phyloP scores from a whole-genome alignment of 2,113 vertebrate species.

The Microcebus griseorufus region DNA sequence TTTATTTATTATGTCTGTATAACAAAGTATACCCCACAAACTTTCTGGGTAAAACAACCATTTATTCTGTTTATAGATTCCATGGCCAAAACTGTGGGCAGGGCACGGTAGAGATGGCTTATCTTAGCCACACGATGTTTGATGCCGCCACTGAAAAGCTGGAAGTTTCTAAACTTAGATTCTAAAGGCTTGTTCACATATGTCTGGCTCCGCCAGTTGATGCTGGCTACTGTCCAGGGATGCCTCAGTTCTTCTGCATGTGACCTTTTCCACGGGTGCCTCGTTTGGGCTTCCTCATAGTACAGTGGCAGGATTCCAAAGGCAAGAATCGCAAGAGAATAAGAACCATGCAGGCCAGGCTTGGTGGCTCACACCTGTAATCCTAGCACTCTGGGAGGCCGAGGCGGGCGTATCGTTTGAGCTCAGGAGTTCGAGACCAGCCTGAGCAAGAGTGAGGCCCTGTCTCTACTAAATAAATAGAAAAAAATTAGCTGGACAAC shows the following conservation, averaged over 20 bases:
- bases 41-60: neutral
- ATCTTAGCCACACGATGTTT: neutral
- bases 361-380: too few relatives aligned
- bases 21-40: neutral
- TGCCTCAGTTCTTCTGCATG: neutral
- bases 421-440: too few relatives aligned
- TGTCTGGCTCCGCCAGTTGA: neutral
- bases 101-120: too few relatives aligned
- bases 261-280: neutral
- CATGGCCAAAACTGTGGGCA: neutral
- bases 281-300: neutral
- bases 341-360: neutral
- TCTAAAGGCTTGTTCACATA: neutral
- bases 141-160: neutral
- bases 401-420: too few relatives aligned
- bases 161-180: neutral
- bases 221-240: neutral
- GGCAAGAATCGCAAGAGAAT: neutral
- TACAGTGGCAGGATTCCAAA: neutral
- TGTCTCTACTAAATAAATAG: too few relatives aligned
- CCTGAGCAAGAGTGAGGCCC: too few relatives aligned
- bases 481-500: too few relatives aligned
- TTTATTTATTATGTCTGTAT: neutral
- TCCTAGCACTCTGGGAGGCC: too few relatives aligned
- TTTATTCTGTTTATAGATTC: neutral